Base-by-base conservation (phyloP, 2,888 invertebrate genomes). In the Cancer borealis region DNA sequence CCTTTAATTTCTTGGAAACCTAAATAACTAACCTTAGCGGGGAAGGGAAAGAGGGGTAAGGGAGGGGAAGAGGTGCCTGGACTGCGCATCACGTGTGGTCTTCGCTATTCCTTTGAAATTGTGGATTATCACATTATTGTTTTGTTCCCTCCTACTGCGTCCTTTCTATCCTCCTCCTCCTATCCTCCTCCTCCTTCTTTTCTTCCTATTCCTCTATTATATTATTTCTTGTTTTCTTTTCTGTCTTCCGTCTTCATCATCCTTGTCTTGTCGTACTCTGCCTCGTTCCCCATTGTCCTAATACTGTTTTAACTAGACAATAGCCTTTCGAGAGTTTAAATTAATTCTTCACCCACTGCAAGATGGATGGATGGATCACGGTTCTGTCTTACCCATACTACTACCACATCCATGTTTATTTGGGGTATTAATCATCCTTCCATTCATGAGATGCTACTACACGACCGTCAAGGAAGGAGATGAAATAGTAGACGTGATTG, bases 1-100 rank as follows among this genome's bases (percentile, higher is more conserved):
- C 79, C 79, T 79, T 79, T 79, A 79, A 79, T 30, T 79, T 79
- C 79, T 79, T 79, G 79, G 79, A 79, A 79, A 79, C 79, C 79
- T 79, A 79, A 79, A 79, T 79, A 79, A 79, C 79, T 79, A 79
- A 30, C 79, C 79, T 79, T 79, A 6, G 79, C 30, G 26, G 79
- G 79, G 79, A 14, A 21, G 79, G 30, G 30, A 26, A 12, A 79
- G 49, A 12, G 12, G 30, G 30, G 30, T 30, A 14, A 30, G 8
- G 79, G 10, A 30, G 30, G 30, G 79, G 30, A 10, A 30, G 30
- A 79, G 79, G 30, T 14, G 3, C 54, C 54, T 3, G 66, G 21
- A 21, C n/a, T n/a, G 66, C 21, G n/a, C 66, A 66, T 66, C 66
- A 66, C 21, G 66, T 66, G 66, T 21, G 21, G n/a, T 66, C 66